These are phyloP conservation scores for Globia sparganii DNA, from an alignment of 2,888 invertebrate genomes.

Conservation along the genomic window DNA sequence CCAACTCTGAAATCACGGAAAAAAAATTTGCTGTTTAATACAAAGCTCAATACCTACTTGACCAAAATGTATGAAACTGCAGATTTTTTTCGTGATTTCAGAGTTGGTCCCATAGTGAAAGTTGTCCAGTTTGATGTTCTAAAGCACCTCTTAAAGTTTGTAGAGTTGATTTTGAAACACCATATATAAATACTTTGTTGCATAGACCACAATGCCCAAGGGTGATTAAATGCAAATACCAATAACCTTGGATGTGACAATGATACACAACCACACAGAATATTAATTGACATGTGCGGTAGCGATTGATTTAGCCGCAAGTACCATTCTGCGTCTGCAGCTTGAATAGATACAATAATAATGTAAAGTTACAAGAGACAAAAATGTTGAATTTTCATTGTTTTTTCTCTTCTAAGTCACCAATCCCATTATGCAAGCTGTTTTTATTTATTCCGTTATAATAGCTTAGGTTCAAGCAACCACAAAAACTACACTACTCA, in stretches of 20 bases:
- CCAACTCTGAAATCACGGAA: too few relatives aligned
- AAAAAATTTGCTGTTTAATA: too few relatives aligned
- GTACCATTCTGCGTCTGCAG: neutral
- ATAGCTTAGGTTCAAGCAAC: neutral
- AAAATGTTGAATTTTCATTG: too few relatives aligned
- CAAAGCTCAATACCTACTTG: too few relatives aligned
- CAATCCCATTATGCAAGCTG: neutral
- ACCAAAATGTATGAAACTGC: too few relatives aligned
- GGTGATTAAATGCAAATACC: constrained; percentile 46
- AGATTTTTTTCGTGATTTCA: too few relatives aligned
- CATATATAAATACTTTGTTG: neutral
- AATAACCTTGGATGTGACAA: constrained; percentile 34
- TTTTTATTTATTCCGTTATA: neutral
- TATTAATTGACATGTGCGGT: constrained; percentile 48
- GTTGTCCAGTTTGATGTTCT: too few relatives aligned
- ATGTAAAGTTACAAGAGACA: neutral
- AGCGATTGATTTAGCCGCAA: constrained; percentile 45
- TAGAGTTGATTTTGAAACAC: too few relatives aligned
- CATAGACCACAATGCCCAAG: neutral
- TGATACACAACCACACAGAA: constrained; percentile 36
- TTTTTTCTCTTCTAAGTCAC: neutral
- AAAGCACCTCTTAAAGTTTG: too few relatives aligned
- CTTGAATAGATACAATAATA: neutral
- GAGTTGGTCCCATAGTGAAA: too few relatives aligned
- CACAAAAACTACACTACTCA: neutral